A percentile compares a stretch with the other conserved stretches of the same genome.
These are phyloP conservation scores for Varanus salvator DNA, from an alignment of 2,113 vertebrate species.

Conservation along the genomic window DNA sequence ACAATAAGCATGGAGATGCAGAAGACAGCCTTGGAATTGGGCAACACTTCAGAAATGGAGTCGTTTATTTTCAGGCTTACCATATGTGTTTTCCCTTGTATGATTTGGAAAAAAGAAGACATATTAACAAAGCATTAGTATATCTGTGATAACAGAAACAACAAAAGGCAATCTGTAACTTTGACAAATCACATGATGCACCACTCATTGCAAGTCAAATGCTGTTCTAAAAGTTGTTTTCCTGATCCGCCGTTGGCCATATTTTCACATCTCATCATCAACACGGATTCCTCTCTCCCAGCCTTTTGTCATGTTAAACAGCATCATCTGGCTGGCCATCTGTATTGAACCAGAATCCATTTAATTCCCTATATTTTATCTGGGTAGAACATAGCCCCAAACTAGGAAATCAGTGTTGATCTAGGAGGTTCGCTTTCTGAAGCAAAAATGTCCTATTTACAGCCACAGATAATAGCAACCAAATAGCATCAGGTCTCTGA, in stretches of 20 bases:
- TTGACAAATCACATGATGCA: background rate
- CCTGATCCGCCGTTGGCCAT: background rate
- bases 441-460: background rate
- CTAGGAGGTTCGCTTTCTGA: background rate
- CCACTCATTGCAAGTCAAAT: background rate
- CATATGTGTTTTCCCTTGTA: background rate
- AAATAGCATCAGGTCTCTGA: background rate
- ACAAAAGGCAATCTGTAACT: background rate
- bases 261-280: background rate
- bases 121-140: slow-evolving; percentile 19
- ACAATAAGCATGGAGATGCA: slow-evolving; percentile 24
- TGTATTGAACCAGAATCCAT: background rate
- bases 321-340: background rate
- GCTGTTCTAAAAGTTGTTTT: rapidly evolving
- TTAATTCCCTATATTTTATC: background rate
- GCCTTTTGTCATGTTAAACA: background rate
- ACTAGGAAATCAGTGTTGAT: background rate
- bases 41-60: slow-evolving; percentile 16
- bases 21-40: slow-evolving; percentile 12
- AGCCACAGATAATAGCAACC: background rate
- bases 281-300: background rate
- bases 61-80: slow-evolving; percentile 27
- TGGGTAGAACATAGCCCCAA: background rate
- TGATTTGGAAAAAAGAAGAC: slow-evolving; percentile 6
- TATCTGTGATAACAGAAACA: background rate